phyloP scores from a whole-genome alignment of 2,797 vertebrate genomes.

The Propithecus perrieri region DNA sequence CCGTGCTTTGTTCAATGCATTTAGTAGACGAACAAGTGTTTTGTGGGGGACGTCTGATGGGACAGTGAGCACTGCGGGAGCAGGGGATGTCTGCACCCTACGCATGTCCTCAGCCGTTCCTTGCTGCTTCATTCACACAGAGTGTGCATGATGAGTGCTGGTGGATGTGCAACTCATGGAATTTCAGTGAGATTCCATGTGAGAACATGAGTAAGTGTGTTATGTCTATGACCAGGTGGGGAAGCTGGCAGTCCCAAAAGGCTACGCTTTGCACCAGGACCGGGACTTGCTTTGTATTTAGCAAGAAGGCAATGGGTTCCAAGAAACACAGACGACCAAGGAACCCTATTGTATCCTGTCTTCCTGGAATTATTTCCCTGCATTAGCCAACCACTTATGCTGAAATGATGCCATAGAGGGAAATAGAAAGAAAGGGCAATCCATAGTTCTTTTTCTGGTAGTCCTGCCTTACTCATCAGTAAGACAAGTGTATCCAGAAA shows the following conservation, averaged over 20 bases:
- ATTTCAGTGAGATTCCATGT: background rate
- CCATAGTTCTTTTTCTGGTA: background rate
- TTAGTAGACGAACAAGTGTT: background rate
- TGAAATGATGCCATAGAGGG: background rate
- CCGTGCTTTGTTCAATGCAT: background rate
- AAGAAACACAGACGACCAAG: background rate
- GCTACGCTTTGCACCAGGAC: background rate
- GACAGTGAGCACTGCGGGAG: too few species aligned
- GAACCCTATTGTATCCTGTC: background rate
- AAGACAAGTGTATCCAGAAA: background rate
- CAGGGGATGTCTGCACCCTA: fast-evolving
- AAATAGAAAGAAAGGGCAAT: background rate
- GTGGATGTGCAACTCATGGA: background rate
- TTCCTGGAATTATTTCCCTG: background rate
- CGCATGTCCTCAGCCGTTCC: fast-evolving
- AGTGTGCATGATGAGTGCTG: background rate
- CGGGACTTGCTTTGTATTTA: background rate
- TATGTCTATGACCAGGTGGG: background rate
- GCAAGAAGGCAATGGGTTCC: background rate
- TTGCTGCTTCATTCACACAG: background rate
- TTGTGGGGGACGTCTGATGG: too few species aligned
- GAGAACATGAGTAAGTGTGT: background rate
- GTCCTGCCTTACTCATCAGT: background rate
- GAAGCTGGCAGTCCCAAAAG: background rate
- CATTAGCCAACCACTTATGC: background rate